phyloP scores from a whole-genome alignment of 2,797 vertebrate species.

The Halcyon chelicuti region DNA sequence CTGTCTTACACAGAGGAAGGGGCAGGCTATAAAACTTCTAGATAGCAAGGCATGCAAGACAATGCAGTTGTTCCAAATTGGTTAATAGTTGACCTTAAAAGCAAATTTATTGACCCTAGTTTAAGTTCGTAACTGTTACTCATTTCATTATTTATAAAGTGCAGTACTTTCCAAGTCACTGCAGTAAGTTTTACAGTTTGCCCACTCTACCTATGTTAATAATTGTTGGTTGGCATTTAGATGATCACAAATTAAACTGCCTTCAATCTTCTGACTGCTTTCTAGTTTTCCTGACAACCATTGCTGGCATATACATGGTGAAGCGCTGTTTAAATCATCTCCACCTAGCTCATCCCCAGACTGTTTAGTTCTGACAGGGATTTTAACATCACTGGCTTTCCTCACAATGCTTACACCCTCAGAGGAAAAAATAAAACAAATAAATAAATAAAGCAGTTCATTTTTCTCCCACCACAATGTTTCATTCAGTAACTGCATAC shows the following conservation, averaged over 20 bases:
- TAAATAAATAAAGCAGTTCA: background rate
- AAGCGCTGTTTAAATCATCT: background rate
- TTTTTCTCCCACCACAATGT: fast-evolving
- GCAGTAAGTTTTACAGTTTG: constrained; percentile 3
- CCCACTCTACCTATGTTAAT: background rate
- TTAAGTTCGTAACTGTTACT: background rate
- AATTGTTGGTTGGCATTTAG: background rate
- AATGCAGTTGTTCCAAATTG: background rate
- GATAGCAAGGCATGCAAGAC: background rate
- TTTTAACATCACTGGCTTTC: background rate
- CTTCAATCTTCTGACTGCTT: background rate
- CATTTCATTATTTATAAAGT: background rate
- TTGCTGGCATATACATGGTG: background rate
- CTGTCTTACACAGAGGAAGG: background rate
- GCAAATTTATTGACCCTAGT: background rate
- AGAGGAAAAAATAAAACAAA: background rate
- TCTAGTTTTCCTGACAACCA: background rate
- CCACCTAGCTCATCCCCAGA: background rate
- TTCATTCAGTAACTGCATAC: background rate
- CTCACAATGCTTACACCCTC: background rate
- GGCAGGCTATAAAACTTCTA: background rate
- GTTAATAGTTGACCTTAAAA: background rate
- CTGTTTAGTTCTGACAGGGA: background rate
- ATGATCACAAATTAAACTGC: background rate
- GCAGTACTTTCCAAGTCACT: background rate